Evolutionary conservation across 2,888 invertebrate genomes (phyloP).

Genomic region (Nymphalis urticae): DNA sequence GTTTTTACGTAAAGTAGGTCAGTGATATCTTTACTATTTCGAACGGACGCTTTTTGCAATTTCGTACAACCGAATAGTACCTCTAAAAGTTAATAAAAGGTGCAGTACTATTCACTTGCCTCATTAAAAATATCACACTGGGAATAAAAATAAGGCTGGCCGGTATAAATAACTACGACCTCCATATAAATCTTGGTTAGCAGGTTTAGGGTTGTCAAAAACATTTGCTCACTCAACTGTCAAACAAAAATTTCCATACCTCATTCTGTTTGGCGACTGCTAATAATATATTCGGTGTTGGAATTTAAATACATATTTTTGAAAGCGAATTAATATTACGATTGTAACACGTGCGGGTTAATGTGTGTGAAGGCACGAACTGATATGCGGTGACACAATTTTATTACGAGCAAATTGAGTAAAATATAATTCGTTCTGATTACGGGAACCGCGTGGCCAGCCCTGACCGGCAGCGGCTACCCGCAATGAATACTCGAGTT

Average conservation of each 20-base stretch:
- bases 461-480: slow-evolving; percentile 65
- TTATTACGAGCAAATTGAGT: slow-evolving; percentile 5
- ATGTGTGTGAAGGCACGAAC: slow-evolving; percentile 15
- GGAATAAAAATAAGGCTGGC: slow-evolving; percentile 76
- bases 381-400: slow-evolving; percentile 15
- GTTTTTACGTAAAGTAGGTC: slow-evolving; percentile 13
- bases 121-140: slow-evolving; percentile 80
- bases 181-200: slow-evolving; percentile 76
- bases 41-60: slow-evolving; percentile 49
- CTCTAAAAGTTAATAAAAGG: slow-evolving; percentile 74
- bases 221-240: neutral
- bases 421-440: slow-evolving; percentile 16
- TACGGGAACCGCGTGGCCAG: slow-evolving; percentile 45
- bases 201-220: slow-evolving; percentile 61
- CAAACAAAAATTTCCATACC: neutral
- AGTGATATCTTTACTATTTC: slow-evolving; percentile 50
- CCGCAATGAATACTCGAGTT: slow-evolving; percentile 79
- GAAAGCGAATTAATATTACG: slow-evolving; percentile 7
- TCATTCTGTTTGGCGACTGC: neutral
- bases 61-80: slow-evolving; percentile 55
- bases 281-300: slow-evolving; percentile 1
- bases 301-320: slow-evolving; percentile 6
- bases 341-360: slow-evolving; percentile 13
- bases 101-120: slow-evolving; percentile 72
- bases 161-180: slow-evolving; percentile 74